Conservation (phyloP, 2,113 vertebrate genomes). For the Epinephelus moara region DNA sequence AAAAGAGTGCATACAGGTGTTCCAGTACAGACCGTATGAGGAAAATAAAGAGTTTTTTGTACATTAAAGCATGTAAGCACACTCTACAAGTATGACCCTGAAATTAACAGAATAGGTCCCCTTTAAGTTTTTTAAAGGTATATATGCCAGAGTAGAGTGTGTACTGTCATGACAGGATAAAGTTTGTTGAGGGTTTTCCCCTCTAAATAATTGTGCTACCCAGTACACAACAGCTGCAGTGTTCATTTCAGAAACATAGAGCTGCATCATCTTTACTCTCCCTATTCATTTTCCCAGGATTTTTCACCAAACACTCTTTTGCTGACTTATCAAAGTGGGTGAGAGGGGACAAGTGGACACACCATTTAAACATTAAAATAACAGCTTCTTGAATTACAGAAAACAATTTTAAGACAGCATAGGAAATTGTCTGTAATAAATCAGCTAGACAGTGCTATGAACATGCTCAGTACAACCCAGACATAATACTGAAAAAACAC, state of each 20-base stretch:
- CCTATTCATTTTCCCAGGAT: background rate
- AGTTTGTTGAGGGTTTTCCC: background rate
- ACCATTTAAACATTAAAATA: background rate
- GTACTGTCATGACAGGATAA: background rate
- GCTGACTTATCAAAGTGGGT: background rate
- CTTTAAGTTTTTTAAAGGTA: too few relatives aligned
- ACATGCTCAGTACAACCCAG: background rate
- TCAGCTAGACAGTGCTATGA: background rate
- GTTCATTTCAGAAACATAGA: background rate
- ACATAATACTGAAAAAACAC: background rate
- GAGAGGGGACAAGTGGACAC: background rate
- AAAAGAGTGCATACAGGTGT: too few relatives aligned
- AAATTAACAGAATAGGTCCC: too few relatives aligned
- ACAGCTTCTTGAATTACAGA: background rate
- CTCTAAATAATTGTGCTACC: background rate
- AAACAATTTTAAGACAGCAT: background rate
- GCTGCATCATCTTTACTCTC: background rate
- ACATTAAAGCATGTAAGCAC: too few relatives aligned
- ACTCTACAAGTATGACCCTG: too few relatives aligned
- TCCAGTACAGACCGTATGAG: too few relatives aligned
- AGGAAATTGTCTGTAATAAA: background rate
- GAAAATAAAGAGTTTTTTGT: too few relatives aligned
- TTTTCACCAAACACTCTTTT: background rate
- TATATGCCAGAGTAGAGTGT: background rate
- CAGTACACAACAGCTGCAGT: background rate